Evolutionary conservation across 2,888 invertebrate genomes (phyloP).

Genomic region (Tiliacea aurago): DNA sequence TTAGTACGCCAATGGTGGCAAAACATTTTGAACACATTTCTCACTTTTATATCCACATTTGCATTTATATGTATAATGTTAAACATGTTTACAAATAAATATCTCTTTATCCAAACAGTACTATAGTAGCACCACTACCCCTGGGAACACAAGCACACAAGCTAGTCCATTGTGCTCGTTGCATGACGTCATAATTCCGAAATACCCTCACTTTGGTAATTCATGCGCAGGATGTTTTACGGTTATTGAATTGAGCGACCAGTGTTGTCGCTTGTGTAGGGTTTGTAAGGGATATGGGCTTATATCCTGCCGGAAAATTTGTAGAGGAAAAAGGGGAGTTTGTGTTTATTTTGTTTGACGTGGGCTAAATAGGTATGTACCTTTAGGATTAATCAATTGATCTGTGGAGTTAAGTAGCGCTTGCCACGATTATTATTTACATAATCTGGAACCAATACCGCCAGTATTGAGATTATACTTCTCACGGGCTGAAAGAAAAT

Average conservation of each 20-base stretch:
- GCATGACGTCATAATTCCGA: slow-evolving; percentile 80
- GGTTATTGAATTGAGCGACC: slow-evolving; percentile 64
- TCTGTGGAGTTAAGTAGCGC: neutral
- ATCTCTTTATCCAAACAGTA: neutral
- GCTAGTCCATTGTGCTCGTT: slow-evolving; percentile 61
- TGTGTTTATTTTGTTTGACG: neutral
- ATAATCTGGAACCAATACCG: neutral
- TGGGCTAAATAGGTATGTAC: neutral
- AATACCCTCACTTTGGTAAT: slow-evolving; percentile 77
- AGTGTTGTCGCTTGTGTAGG: slow-evolving; percentile 37
- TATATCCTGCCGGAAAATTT: neutral
- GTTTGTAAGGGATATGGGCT: slow-evolving; percentile 2
- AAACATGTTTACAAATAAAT: too few relatives aligned
- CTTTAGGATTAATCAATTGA: neutral
- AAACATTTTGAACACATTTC: too few relatives aligned
- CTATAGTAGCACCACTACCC: slow-evolving; percentile 1
- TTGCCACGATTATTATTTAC: neutral
- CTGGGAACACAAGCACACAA: slow-evolving; percentile 5
- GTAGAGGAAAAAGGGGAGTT: neutral
- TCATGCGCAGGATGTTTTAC: slow-evolving; percentile 78
- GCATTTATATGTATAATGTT: too few relatives aligned
- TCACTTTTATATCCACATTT: too few relatives aligned
- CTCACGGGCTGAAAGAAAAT: too few relatives aligned
- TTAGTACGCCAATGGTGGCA: too few relatives aligned
- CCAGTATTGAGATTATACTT: neutral